Evolutionary conservation across 1,140 invertebrate genomes (phyloP), one percentile per base, ranked within the genome.

Genomic region (Panagrolaimus sp.): DNA sequence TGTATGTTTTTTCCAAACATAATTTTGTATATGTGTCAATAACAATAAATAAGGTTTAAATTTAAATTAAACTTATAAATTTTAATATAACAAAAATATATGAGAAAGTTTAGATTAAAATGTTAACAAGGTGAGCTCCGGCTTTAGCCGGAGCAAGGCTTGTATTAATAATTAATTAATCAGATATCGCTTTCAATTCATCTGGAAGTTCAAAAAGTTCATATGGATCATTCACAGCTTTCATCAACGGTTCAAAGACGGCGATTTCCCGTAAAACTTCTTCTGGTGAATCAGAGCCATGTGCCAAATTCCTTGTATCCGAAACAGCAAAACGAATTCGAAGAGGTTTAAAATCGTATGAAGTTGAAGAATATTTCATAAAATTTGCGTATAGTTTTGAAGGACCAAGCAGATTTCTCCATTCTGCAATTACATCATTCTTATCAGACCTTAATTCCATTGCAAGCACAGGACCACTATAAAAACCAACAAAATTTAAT

Each of bases 251-350:
- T 65, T 67, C 67, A 38, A 75, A 68, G 1, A 75, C 51, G 16
- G 62, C 53, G 27, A 74, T 45, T 61, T 75, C 74, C 16, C 71
- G 42, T 9, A 51, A 23, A 9, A 69, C 69, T 16, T 43, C 61
- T 9, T 73, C 63, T 5, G 53, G 31, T 7, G 65, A 63, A 66
- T 74, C 74, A 25, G 66, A 70, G 8, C 66, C 71, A 61, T 76
- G 74, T 0, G 67, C 74, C 0, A 76, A 65, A 57, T 76, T 76
- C 9, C 74, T 46, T n/a, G 68, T 68, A 61, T 76, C 74, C 11
- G 74, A 74, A 9, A 76, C 46, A 16, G 72, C 70, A 9, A 75
- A 67, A 51, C 31, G 43, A 13, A 67, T 68, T 11, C 74, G 66
- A 16, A 76, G 38, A 16, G 72, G 45, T 23, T 57, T 47, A 27